Evolutionary conservation across 2,888 invertebrate genomes (phyloP).

Genomic region (Eupithecia pulchellata): DNA sequence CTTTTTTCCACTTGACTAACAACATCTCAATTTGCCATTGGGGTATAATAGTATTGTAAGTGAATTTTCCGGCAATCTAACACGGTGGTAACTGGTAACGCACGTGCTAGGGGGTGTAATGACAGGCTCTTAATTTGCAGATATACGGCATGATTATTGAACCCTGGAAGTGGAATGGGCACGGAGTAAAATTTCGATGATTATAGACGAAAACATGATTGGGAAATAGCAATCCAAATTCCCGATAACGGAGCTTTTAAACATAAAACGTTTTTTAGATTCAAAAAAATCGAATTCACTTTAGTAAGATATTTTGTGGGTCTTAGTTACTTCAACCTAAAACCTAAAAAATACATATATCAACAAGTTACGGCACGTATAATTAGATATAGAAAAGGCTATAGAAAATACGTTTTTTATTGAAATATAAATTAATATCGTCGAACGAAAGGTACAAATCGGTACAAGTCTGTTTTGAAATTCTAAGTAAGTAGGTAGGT

Average conservation of each 20-base stretch:
- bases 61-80: conserved; percentile 55
- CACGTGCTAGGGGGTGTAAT: conserved; percentile 50
- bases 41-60: conserved; percentile 54
- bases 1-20: not conserved
- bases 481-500: not conserved
- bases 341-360: too few species aligned
- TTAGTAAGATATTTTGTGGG: too few species aligned
- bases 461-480: not conserved
- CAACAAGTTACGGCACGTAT: too few species aligned
- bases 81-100: conserved; percentile 31
- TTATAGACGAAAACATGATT: too few species aligned
- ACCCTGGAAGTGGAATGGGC: not conserved
- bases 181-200: not conserved
- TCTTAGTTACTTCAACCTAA: too few species aligned
- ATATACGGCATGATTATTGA: not conserved
- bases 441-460: not conserved
- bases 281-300: too few species aligned
- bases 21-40: conserved; percentile 2
- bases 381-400: too few species aligned
- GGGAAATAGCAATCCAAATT: too few species aligned
- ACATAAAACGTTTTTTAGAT: too few species aligned
- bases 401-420: too few species aligned
- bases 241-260: too few species aligned
- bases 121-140: not conserved
- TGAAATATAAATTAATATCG: not conserved